Percentiles rank a stretch among this genome's conserved stretches.
phyloP scores from a whole-genome alignment of 2,888 invertebrate genomes.

The Prosapia bicincta region DNA sequence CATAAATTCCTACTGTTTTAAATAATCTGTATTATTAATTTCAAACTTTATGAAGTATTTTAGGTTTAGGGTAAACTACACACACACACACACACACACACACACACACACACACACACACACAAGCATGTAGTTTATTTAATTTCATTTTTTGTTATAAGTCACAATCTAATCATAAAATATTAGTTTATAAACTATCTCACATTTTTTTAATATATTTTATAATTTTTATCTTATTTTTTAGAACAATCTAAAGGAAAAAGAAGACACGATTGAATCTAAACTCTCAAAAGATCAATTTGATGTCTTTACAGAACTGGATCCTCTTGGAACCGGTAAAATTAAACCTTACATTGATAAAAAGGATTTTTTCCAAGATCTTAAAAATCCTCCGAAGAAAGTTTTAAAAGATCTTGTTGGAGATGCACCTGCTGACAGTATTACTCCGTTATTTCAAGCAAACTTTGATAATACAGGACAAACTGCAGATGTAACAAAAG shows the following conservation, averaged over 20 bases:
- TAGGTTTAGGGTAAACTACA: no score
- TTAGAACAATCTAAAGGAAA: constrained; percentile 19
- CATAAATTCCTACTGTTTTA: no score
- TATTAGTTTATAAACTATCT: no score
- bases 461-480: constrained; percentile 38
- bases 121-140: no score
- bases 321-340: constrained; percentile 88
- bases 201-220: not conserved
- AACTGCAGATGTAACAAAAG: constrained; percentile 23
- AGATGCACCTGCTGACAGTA: constrained; percentile 33
- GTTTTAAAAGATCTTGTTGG: constrained; percentile 79
- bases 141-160: no score
- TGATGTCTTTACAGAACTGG: constrained; percentile 91
- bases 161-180: no score
- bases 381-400: constrained; percentile 92
- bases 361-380: constrained; percentile 93
- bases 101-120: no score
- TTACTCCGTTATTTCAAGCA: constrained; percentile 43
- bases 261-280: constrained; percentile 6
- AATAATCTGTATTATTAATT: no score
- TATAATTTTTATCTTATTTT: no score
- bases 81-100: no score
- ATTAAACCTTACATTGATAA: constrained; percentile 92
- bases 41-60: no score
- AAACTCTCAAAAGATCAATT: constrained; percentile 32